A percentile compares a stretch with the other conserved stretches of the same genome.
These are phyloP conservation scores for Dendrolimus houi DNA, from an alignment of 2,888 invertebrate species.

Conservation along the genomic window DNA sequence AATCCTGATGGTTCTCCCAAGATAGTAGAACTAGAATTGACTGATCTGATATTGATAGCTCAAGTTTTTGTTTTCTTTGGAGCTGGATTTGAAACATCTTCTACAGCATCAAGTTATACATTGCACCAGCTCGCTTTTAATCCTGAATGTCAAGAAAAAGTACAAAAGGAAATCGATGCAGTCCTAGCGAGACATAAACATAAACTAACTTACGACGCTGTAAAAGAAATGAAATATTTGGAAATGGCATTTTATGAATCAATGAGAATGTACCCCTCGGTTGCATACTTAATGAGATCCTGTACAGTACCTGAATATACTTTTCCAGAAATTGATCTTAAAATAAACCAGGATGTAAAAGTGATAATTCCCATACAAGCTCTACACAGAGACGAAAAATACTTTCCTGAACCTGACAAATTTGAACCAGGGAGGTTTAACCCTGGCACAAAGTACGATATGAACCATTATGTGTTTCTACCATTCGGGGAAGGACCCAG, in stretches of 20 bases:
- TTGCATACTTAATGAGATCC: slow-evolving; percentile 49
- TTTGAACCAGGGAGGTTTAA: slow-evolving; percentile 56
- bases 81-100: slow-evolving; percentile 73
- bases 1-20: slow-evolving; percentile 45
- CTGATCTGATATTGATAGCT: slow-evolving; percentile 47
- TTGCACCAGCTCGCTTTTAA: slow-evolving; percentile 65
- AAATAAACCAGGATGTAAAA: slow-evolving; percentile 47
- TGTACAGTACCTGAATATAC: slow-evolving; percentile 54
- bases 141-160: slow-evolving; percentile 56
- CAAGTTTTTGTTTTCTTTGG: slow-evolving; percentile 66
- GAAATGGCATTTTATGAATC: slow-evolving; percentile 59
- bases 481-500: slow-evolving; percentile 65
- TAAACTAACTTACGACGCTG: slow-evolving; percentile 51
- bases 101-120: slow-evolving; percentile 62
- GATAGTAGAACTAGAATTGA: slow-evolving; percentile 43
- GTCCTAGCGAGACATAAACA: slow-evolving; percentile 46
- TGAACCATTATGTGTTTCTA: slow-evolving; percentile 42
- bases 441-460: slow-evolving; percentile 33
- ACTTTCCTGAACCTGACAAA: slow-evolving; percentile 46
- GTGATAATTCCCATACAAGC: slow-evolving; percentile 55
- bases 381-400: slow-evolving; percentile 51
- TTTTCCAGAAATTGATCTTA: slow-evolving; percentile 49
- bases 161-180: slow-evolving; percentile 55
- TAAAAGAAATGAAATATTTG: slow-evolving; percentile 56
- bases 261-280: slow-evolving; percentile 59